These are phyloP conservation scores for Musca vetustissima DNA, from an alignment of 1,140 invertebrate genomes.

Conservation along the genomic window DNA sequence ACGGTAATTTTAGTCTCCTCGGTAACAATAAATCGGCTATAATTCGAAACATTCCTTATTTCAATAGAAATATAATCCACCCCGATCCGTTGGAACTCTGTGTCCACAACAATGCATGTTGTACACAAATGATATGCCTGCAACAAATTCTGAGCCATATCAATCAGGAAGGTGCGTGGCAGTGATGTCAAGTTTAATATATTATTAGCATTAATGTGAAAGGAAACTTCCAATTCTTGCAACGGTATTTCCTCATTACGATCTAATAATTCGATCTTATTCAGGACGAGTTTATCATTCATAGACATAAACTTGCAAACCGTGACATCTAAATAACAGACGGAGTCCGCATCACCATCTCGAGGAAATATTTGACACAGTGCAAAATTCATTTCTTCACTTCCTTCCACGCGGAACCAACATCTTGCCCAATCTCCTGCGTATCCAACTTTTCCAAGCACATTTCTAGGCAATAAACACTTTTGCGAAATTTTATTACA, in stretches of 20 bases:
- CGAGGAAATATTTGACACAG: conserved; percentile 35
- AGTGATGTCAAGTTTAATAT: conserved; percentile 22
- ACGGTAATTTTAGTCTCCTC: conserved; percentile 29
- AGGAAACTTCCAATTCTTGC: not conserved
- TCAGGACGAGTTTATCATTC: not conserved
- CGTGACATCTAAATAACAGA: conserved; percentile 41
- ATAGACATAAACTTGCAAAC: conserved; percentile 31
- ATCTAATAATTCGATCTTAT: not conserved
- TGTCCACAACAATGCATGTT: not conserved
- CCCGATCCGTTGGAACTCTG: conserved; percentile 25
- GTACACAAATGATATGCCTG: not conserved
- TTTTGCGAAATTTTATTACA: conserved; percentile 11
- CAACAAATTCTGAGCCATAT: not conserved
- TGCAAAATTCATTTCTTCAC: conserved; percentile 22
- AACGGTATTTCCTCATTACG: not conserved
- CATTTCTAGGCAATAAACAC: conserved; percentile 24
- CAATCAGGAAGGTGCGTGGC: not conserved
- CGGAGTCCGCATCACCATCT: conserved; percentile 26
- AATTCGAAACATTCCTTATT: not conserved
- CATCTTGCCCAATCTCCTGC: conserved; percentile 36
- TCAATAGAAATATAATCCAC: conserved; percentile 36
- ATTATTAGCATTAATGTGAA: conserved; percentile 22
- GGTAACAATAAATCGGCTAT: conserved; percentile 32
- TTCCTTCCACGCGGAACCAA: conserved; percentile 24
- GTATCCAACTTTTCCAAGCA: not conserved